These are phyloP conservation scores for Oscheius sp. DNA, from an alignment of 2,888 invertebrate species.

Conservation along the genomic window DNA sequence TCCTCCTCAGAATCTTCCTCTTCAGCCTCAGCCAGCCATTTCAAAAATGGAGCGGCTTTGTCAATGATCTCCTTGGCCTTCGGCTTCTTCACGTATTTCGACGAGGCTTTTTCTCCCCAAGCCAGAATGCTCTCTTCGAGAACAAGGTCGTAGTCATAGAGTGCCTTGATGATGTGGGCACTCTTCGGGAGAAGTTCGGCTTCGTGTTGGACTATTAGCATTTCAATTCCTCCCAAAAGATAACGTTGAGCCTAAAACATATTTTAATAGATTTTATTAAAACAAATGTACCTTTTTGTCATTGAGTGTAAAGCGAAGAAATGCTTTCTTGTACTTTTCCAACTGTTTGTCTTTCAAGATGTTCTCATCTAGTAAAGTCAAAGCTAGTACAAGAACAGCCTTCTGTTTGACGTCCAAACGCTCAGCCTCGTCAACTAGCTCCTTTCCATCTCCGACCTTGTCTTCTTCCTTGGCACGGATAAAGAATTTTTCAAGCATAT, in stretches of 20 bases:
- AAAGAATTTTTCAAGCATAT: slow-evolving; percentile 89
- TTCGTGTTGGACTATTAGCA: slow-evolving; percentile 78
- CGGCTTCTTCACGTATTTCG: slow-evolving; percentile 91
- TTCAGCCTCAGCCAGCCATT: slow-evolving; percentile 92
- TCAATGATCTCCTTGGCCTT: slow-evolving; percentile 90
- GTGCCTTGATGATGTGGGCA: slow-evolving; percentile 86
- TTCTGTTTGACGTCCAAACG: slow-evolving; percentile 92
- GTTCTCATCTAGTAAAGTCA: slow-evolving; percentile 82
- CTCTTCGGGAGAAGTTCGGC: slow-evolving; percentile 87
- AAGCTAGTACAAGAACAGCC: slow-evolving; percentile 91
- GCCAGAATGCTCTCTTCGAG: slow-evolving; percentile 93
- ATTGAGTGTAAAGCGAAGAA: slow-evolving; percentile 64
- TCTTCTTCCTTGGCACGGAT: slow-evolving; percentile 66
- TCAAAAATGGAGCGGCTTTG: slow-evolving; percentile 91
- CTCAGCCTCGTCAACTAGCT: slow-evolving; percentile 82
- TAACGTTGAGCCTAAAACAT: slow-evolving; percentile 79
- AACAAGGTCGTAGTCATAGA: slow-evolving; percentile 94
- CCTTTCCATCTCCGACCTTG: slow-evolving; percentile 44
- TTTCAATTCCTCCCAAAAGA: slow-evolving; percentile 93
- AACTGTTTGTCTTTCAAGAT: slow-evolving; percentile 76
- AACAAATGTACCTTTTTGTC: slow-evolving; percentile 58
- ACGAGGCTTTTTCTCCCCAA: slow-evolving; percentile 89
- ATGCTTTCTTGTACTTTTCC: slow-evolving; percentile 83
- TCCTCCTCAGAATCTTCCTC: slow-evolving; percentile 88
- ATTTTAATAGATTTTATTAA: background rate